A percentile compares a stretch with the other conserved stretches of the same genome.
Evolutionary conservation across 64 coral and sea anemone genomes (phyloP).

Genomic region (Montipora capricornis): DNA sequence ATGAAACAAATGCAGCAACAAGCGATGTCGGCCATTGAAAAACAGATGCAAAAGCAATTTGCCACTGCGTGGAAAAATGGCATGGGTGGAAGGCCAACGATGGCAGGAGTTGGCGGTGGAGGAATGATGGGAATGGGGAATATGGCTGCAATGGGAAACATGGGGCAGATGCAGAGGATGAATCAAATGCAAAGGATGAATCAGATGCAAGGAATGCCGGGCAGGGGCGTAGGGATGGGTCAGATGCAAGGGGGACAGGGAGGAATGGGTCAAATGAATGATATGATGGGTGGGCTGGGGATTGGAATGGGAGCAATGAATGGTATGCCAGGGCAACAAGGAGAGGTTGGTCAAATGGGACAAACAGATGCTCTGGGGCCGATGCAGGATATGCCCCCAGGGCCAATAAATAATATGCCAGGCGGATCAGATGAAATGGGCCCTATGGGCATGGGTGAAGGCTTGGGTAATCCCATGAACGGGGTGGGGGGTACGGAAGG

Average conservation of each 20-base stretch:
- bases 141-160: conserved; percentile 36
- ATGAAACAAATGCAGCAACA: conserved; percentile 76
- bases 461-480: not conserved
- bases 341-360: not conserved
- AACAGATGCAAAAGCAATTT: conserved; percentile 63
- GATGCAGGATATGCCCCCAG: not conserved
- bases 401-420: not conserved
- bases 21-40: conserved; percentile 75
- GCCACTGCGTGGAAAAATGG: conserved; percentile 32
- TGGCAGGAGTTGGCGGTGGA: conserved; percentile 41
- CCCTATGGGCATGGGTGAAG: not conserved
- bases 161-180: conserved; percentile 36
- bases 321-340: not conserved
- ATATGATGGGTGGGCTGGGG: conserved; percentile 2
- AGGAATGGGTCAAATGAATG: not conserved
- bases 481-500: conserved; percentile 12
- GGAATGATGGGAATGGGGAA: conserved; percentile 66
- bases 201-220: not conserved
- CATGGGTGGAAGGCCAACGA: conserved; percentile 41
- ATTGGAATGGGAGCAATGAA: conserved; percentile 15
- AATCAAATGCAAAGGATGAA: conserved; percentile 7
- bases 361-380: not conserved
- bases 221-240: not conserved
- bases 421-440: not conserved
- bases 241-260: not conserved